phyloP scores from a whole-genome alignment of 2,888 invertebrate species.

The Ceraclea dissimilis region DNA sequence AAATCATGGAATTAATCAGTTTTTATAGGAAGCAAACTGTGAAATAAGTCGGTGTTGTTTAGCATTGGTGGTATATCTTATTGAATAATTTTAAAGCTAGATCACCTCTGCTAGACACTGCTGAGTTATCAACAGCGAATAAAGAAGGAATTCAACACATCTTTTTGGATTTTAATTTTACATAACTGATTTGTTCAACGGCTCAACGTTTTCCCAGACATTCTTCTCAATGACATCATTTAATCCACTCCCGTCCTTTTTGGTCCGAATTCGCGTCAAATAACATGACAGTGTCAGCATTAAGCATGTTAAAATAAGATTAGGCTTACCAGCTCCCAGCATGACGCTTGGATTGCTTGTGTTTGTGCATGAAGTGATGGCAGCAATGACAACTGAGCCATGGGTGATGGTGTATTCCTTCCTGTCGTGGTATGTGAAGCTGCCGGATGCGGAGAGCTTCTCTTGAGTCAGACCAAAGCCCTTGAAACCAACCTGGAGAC shows the following conservation, averaged over 20 bases:
- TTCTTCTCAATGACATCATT: too few relatives aligned
- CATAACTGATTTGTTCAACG: not conserved
- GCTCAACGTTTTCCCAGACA: too few relatives aligned
- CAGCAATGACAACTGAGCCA: slow-evolving; percentile 94
- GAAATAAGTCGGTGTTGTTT: not conserved
- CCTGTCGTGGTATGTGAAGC: slow-evolving; percentile 73
- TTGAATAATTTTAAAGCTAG: not conserved
- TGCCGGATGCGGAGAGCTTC: slow-evolving; percentile 55
- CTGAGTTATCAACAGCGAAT: not conserved
- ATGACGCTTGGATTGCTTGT: slow-evolving; percentile 98
- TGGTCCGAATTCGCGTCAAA: too few relatives aligned
- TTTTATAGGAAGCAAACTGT: too few relatives aligned
- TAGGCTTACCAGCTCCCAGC: slow-evolving; percentile 81
- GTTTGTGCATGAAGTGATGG: slow-evolving; percentile 97
- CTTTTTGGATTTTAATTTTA: too few relatives aligned
- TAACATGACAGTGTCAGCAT: too few relatives aligned
- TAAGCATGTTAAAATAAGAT: too few relatives aligned
- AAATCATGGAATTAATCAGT: too few relatives aligned
- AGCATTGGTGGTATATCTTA: not conserved
- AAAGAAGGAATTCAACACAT: too few relatives aligned
- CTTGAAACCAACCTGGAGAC: slow-evolving; percentile 76
- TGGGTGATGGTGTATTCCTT: slow-evolving; percentile 72
- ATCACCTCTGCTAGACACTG: not conserved
- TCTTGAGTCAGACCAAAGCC: slow-evolving; percentile 73
- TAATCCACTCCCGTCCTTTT: too few relatives aligned